These are phyloP conservation scores for Steinernema feltiae DNA, from an alignment of 1,140 invertebrate species.

Conservation along the genomic window DNA sequence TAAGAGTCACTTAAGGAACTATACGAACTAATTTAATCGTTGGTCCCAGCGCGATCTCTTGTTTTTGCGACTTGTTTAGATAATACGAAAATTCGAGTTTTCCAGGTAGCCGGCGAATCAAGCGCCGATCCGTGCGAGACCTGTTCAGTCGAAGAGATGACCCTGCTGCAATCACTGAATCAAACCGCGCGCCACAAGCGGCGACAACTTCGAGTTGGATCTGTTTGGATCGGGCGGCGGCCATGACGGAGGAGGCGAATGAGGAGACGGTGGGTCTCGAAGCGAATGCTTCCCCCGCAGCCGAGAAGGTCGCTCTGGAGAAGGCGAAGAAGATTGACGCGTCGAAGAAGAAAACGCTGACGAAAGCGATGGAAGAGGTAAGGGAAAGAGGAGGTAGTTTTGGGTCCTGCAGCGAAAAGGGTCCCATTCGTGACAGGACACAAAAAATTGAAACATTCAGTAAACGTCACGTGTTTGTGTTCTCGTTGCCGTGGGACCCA, in stretches of 20 bases:
- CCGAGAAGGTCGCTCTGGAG: not conserved
- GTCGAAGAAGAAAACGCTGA: constrained; percentile 24
- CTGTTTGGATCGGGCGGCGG: not conserved
- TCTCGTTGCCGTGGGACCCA: too few species aligned
- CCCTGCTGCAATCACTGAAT: constrained; percentile 39
- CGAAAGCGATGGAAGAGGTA: constrained; percentile 30
- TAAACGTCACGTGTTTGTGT: too few species aligned
- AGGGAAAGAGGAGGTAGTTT: not conserved
- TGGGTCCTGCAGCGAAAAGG: too few species aligned
- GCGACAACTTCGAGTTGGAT: not conserved
- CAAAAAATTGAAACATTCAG: too few species aligned
- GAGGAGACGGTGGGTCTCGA: not conserved
- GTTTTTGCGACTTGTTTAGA: not conserved
- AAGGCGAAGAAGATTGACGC: constrained; percentile 33
- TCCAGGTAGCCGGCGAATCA: not conserved
- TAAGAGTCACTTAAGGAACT: too few species aligned
- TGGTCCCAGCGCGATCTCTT: too few species aligned
- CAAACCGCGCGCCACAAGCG: not conserved
- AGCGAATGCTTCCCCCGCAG: not conserved
- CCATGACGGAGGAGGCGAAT: not conserved
- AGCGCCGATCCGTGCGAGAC: not conserved
- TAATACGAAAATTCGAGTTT: not conserved
- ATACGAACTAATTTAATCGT: too few species aligned
- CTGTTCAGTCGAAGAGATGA: constrained; percentile 35
- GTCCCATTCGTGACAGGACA: too few species aligned